A percentile compares a stretch with the other conserved stretches of the same genome.
phyloP scores from a whole-genome alignment of 2,113 vertebrate species.

The Madoqua kirkii region DNA sequence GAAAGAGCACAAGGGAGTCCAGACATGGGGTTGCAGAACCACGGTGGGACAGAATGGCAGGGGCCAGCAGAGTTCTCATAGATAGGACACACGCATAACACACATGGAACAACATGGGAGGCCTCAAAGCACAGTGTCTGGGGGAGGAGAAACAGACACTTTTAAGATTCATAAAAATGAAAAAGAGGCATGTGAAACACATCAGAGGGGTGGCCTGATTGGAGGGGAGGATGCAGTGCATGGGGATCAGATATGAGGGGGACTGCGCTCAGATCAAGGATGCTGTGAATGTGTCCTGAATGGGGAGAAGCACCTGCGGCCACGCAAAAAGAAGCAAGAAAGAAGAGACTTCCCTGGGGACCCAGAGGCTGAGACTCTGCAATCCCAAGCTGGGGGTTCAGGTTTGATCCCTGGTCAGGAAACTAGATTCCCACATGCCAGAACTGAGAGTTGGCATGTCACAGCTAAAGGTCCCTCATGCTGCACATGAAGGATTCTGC shows the following conservation, averaged over 20 bases:
- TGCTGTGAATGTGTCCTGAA: neutral
- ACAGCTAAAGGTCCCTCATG: neutral
- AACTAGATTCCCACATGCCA: neutral
- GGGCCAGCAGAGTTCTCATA: neutral
- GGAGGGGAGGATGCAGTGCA: neutral
- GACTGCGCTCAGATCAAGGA: too few species aligned
- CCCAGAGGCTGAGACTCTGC: neutral
- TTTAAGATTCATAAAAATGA: neutral
- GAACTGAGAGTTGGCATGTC: neutral
- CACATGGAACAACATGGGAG: fast-evolving
- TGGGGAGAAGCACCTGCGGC: neutral
- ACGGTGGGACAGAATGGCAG: neutral
- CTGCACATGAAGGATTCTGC: neutral
- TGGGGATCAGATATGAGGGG: neutral
- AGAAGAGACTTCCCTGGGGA: neutral
- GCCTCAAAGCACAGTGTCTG: neutral
- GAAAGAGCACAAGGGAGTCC: neutral
- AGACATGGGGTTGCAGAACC: neutral
- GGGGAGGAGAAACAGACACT: neutral
- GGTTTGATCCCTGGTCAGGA: neutral
- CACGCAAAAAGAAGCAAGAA: neutral
- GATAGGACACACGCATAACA: neutral
- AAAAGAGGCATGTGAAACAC: neutral
- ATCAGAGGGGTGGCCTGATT: neutral
- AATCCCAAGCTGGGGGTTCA: neutral